Evolutionary conservation across 2,113 vertebrate species (phyloP).

Genomic region (Lampris megalopsis): DNA sequence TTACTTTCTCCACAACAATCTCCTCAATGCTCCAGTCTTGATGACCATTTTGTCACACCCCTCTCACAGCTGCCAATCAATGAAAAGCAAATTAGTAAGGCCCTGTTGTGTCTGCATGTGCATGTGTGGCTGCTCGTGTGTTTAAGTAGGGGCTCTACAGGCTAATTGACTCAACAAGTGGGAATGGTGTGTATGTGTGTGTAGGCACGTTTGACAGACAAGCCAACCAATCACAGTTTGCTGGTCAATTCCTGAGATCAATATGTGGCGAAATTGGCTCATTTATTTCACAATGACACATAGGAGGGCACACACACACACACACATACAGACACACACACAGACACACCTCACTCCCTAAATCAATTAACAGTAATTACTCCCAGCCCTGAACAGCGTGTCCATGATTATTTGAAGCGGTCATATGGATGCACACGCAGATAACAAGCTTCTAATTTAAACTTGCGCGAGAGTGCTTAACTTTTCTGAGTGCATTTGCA

Average conservation of each 20-base stretch:
- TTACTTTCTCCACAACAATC: background rate
- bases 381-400: no score
- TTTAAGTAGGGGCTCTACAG: background rate
- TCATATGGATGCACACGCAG: background rate
- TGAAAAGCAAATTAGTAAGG: background rate
- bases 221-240: constrained; percentile 29
- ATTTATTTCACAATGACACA: constrained; percentile 22
- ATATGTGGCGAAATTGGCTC: constrained; percentile 37
- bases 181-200: constrained; percentile 6
- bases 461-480: no score
- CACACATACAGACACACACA: background rate
- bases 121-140: background rate
- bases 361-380: no score
- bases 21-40: background rate
- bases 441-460: background rate
- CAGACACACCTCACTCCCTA: background rate
- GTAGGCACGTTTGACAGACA: constrained; percentile 9
- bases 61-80: constrained; percentile 14
- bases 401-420: background rate
- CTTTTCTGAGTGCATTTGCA: no score
- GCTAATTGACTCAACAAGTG: constrained; percentile 23
- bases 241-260: constrained; percentile 38
- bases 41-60: background rate
- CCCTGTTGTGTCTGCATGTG: background rate
- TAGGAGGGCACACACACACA: background rate